A percentile compares a stretch with the other conserved stretches of the same genome.
These are phyloP conservation scores for Tragelaphus strepsiceros DNA, from an alignment of 2,113 vertebrate genomes.

Conservation along the genomic window DNA sequence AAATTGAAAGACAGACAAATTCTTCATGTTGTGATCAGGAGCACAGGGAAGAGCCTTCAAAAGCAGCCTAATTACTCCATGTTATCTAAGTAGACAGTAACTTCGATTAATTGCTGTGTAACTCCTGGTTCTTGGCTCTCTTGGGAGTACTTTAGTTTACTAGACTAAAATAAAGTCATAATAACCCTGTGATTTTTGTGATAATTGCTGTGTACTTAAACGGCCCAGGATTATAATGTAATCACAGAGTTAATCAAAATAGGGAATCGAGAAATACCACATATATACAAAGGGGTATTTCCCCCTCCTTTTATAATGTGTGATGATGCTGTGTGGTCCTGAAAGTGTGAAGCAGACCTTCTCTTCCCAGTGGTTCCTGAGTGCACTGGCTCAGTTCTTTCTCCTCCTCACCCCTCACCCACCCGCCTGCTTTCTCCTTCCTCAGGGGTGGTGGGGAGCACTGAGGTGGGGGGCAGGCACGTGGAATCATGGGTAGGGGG, in stretches of 20 bases:
- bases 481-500: not conserved
- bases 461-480: not conserved
- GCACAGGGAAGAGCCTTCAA: not conserved
- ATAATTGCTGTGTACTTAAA: constrained; percentile 72
- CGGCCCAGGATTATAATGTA: constrained; percentile 65
- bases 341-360: not conserved
- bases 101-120: constrained; percentile 50
- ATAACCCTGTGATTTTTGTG: constrained; percentile 69
- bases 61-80: not conserved
- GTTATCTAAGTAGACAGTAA: constrained; percentile 48
- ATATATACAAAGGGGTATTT: constrained; percentile 22
- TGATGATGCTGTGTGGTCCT: not conserved
- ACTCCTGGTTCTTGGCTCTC: constrained; percentile 66
- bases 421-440: not conserved
- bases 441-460: not conserved
- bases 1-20: not conserved
- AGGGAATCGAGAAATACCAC: constrained; percentile 56
- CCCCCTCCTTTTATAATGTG: constrained; percentile 26
- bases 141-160: constrained; percentile 47
- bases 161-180: constrained; percentile 66
- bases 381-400: not conserved
- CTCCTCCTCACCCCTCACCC: not conserved
- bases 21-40: not conserved
- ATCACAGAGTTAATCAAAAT: constrained; percentile 71
- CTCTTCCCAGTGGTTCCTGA: not conserved